Conservation (phyloP, 2,888 invertebrate species). For the Anaspis maculata region DNA sequence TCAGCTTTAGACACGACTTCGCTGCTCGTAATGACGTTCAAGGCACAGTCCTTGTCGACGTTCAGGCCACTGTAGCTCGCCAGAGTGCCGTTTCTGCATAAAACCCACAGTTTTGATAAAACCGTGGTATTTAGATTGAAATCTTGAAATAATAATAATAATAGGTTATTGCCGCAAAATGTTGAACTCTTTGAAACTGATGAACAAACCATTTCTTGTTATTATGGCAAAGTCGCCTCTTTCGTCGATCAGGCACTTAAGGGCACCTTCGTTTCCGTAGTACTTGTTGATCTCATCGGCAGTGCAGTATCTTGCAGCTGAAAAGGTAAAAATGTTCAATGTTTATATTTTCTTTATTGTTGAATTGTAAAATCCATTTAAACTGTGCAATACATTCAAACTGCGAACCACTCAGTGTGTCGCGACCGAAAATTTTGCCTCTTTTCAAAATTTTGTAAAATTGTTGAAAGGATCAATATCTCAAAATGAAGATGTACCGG, state of each 20-base stretch:
- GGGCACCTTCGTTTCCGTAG: constrained; percentile 53
- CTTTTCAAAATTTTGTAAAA: too few relatives aligned
- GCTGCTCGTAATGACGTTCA: constrained; percentile 52
- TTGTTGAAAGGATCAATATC: too few relatives aligned
- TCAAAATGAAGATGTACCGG: too few relatives aligned
- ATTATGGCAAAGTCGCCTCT: constrained; percentile 54
- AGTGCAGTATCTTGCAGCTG: constrained; percentile 39
- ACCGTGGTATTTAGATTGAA: constrained; percentile 1
- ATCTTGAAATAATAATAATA: constrained; percentile 1
- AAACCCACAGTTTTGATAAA: constrained; percentile 42
- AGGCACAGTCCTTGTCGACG: constrained; percentile 48
- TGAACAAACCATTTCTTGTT: constrained; percentile 24
- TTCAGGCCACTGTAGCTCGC: constrained; percentile 44
- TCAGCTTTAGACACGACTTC: constrained; percentile 49
- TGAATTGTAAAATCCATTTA: neutral
- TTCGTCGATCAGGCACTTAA: constrained; percentile 49
- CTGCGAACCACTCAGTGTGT: too few relatives aligned
- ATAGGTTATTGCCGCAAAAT: too few relatives aligned
- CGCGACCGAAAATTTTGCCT: too few relatives aligned
- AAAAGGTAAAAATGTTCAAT: constrained; percentile 5
- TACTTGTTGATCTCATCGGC: constrained; percentile 47
- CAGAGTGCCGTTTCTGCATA: constrained; percentile 54
- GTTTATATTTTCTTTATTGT: neutral
- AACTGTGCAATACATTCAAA: too few relatives aligned
- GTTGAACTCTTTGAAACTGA: too few relatives aligned